phyloP scores from a whole-genome alignment of 35 echinoderm and acorn worm genomes.

The Ophiothrix spiculata region DNA sequence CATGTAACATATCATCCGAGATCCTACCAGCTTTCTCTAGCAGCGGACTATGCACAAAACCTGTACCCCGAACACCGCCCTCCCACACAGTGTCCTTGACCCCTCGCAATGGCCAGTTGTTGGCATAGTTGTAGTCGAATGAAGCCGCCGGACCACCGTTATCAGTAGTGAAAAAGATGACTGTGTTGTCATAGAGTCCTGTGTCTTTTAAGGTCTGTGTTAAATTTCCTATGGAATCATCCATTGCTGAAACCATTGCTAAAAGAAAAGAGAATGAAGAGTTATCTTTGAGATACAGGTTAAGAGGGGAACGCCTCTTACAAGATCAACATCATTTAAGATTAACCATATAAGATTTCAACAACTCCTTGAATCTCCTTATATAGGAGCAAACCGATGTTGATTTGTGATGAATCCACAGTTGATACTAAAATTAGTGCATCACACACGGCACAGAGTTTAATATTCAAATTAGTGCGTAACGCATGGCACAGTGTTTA shows the following conservation, averaged over 20 bases:
- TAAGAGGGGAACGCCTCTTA: too few species aligned
- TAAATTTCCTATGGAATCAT: slow-evolving; percentile 79
- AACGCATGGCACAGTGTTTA: too few species aligned
- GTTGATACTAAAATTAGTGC: too few species aligned
- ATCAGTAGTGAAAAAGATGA: slow-evolving; percentile 93
- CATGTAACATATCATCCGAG: too few species aligned
- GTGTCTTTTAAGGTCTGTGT: slow-evolving; percentile 57
- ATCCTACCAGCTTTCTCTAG: slow-evolving; percentile 60
- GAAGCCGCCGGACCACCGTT: slow-evolving; percentile 84
- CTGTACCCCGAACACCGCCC: slow-evolving; percentile 74
- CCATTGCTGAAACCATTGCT: slow-evolving; percentile 88
- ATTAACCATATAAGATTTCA: too few species aligned
- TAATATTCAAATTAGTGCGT: too few species aligned
- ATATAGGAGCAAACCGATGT: too few species aligned
- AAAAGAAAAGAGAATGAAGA: not conserved
- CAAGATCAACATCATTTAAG: too few species aligned
- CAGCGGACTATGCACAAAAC: slow-evolving; percentile 72
- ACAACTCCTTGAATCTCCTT: too few species aligned
- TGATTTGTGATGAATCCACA: too few species aligned
- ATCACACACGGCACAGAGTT: too few species aligned
- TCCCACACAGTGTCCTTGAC: slow-evolving; percentile 88
- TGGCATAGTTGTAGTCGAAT: slow-evolving; percentile 81
- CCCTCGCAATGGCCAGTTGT: slow-evolving; percentile 83
- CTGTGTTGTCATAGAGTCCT: slow-evolving; percentile 66
- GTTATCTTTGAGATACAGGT: too few species aligned